Evolutionary conservation across 2,888 invertebrate genomes (phyloP).

Genomic region (Apotomis turbidana): DNA sequence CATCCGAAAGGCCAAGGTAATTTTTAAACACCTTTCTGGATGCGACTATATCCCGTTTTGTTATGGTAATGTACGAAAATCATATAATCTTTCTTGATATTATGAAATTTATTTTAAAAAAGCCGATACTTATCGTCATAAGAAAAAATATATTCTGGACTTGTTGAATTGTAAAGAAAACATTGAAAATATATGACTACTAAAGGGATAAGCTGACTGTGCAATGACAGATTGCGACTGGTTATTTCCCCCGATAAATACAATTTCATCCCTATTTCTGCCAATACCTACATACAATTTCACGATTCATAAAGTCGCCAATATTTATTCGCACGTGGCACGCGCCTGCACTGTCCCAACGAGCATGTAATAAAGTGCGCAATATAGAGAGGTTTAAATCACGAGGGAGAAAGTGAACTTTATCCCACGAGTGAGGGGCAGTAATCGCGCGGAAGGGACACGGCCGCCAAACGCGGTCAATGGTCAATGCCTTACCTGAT

Average conservation of each 20-base stretch:
- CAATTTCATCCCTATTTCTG: slow-evolving; percentile 7
- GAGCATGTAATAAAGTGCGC: slow-evolving; percentile 68
- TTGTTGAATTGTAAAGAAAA: neutral
- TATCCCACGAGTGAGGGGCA: slow-evolving; percentile 46
- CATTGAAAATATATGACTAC: neutral
- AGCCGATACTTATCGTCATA: too few species aligned
- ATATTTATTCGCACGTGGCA: slow-evolving; percentile 40
- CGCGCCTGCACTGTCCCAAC: slow-evolving; percentile 51
- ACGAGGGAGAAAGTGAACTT: slow-evolving; percentile 52
- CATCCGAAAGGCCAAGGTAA: too few species aligned
- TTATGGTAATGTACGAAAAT: too few species aligned
- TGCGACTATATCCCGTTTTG: too few species aligned
- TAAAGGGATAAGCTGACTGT: neutral
- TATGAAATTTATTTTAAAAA: too few species aligned
- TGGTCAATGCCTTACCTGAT: slow-evolving; percentile 36
- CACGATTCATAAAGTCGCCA: slow-evolving; percentile 30
- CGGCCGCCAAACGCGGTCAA: slow-evolving; percentile 47
- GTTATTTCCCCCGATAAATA: neutral
- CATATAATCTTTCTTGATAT: too few species aligned
- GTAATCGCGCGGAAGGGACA: slow-evolving; percentile 62
- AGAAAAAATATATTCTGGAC: neutral
- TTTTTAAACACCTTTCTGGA: too few species aligned
- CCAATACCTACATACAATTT: slow-evolving; percentile 14
- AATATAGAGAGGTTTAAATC: slow-evolving; percentile 63
- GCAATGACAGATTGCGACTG: neutral